Evolutionary conservation across 2,113 vertebrate genomes (phyloP), one percentile per base, ranked within the genome.

Genomic region (Melanostigma gelatinosum): DNA sequence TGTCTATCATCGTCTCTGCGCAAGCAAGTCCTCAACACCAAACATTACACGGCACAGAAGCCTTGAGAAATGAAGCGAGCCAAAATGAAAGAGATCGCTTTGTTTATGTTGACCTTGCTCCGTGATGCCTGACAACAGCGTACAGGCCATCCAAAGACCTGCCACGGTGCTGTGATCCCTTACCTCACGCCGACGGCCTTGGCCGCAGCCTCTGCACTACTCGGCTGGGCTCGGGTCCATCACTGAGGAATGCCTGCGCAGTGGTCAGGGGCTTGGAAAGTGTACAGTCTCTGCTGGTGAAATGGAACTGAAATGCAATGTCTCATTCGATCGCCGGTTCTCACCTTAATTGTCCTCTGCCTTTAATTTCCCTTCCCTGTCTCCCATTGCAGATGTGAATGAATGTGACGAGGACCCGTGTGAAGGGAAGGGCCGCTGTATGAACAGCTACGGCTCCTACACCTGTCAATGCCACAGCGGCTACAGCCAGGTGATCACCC

Each of bases 371-470:
- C 75, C 75, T 50, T 54, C 20, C 34, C 57, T 46, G 42, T 72
- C 78, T 78, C 42, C 42, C 54, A 15, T 34, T 62, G 1, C 81
- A 98, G 97, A 98, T 92, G 92, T 97, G 80, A 95, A 98, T 0
- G 97, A 99, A 77, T 99, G 97, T 83, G 93, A 96, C 65, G 88
- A 90, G 60, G 94, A 96, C 66, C 96, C 96, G 24, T 99, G 97
- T 55, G 92, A 88, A 24, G 96, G 95, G 57, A 97, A 92, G 85
- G 97, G 97, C 10, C 95, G 57, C 80, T 99, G 97, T 54, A 71
- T 97, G 55, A 99, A 98, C 94, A 96, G 63, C 0, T 88, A 95
- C 70, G 97, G 97, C 66, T 97, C 97, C 84, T 98, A 96, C 71
- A 94, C 94, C 63, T 99, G 97, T 77, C 93, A 96, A 42, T 98